Evolutionary conservation across 23 tunicate species (phyloP), one percentile per base, ranked within the genome.

Genomic region (Styela plicata): DNA sequence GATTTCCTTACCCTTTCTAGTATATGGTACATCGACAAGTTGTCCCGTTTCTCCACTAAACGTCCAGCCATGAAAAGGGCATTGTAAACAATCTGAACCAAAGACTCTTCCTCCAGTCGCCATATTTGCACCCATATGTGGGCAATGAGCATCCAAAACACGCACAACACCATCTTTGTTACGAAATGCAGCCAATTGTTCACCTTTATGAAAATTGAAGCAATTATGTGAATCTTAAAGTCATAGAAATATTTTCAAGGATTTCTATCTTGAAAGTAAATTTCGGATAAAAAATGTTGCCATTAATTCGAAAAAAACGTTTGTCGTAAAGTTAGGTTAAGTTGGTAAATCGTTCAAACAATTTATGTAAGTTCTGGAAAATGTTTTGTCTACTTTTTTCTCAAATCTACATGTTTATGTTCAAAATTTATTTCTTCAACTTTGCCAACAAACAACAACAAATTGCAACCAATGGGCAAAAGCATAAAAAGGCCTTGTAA

Each of bases 51-150:
- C 93, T 24, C 98, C 93, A 70, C 74, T 82, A 52, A 88, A 93
- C 35, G 84, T 81, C 98, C 98, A 93, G 26, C 98, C 98, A 70
- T 93, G 98, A 66, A 93, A 93, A 17, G 98, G 98, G 74, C 98
- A 93, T 74, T 88, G 87, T 36, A 93, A 36, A 66, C 98, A 93
- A 34, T 88, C 98, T 2, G 84, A 64, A 33, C 69, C 63, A 2
- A 87, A 88, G 25, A 88, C 93, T 64, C 84, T 83, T 79, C 98
- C 98, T 2, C 98, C 98, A 18, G 61, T 84, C 33, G 93, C 90
- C 87, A 93, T 78, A 53, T 93, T 86, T 2, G 98, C 98, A 19
- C 98, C 98, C 86, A 93, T 67, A 71, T 93, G 98, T 2, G 98
- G 98, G 52, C 98, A 93, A 66, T 93, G 88, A 21, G 93, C 93